These are phyloP conservation scores for Accipiter fasciatus DNA, from an alignment of 2,797 vertebrate genomes.

Conservation along the genomic window DNA sequence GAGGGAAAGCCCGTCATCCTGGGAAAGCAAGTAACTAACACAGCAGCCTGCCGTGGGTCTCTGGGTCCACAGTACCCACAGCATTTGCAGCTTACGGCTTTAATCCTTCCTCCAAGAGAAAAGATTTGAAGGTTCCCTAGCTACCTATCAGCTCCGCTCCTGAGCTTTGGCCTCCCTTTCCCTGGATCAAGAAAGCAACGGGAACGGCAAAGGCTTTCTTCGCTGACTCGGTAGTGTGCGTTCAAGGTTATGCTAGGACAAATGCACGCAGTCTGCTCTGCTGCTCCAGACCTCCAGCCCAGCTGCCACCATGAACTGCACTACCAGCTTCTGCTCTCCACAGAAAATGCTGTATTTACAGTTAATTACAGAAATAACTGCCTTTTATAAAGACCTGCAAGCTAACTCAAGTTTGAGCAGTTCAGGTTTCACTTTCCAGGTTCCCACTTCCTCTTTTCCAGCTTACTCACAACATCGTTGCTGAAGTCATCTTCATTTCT, in stretches of 20 bases:
- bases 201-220: background rate
- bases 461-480: background rate
- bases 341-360: background rate
- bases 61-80: background rate
- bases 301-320: background rate
- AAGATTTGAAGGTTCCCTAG: background rate
- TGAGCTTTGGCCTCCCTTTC: background rate
- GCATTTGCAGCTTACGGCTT: background rate
- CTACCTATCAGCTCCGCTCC: background rate
- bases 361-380: background rate
- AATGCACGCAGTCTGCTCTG: background rate
- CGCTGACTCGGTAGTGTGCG: accelerated
- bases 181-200: background rate
- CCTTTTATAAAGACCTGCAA: background rate
- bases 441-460: background rate
- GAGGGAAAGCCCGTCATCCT: background rate
- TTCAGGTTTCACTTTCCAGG: background rate
- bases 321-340: background rate
- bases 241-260: background rate
- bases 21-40: background rate
- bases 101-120: background rate
- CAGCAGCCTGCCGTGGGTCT: background rate
- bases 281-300: background rate
- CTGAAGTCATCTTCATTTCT: background rate
- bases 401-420: background rate